Evolutionary conservation across 1,140 invertebrate species (phyloP).

Genomic region (Acromyrmex heyeri): DNA sequence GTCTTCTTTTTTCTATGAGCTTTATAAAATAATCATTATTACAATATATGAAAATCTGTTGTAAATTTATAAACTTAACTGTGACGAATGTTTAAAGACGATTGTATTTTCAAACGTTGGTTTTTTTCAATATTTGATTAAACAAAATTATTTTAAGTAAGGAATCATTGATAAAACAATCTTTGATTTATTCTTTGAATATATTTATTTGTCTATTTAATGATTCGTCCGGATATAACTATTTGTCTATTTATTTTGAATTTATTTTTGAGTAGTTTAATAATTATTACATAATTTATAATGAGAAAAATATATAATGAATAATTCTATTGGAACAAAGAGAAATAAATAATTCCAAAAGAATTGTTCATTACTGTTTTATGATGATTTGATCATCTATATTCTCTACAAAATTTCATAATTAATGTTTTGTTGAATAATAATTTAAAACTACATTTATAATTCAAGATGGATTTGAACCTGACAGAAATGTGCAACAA

Average conservation of each 20-base stretch:
- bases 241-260: background rate
- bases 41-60: background rate
- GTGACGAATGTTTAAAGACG: background rate
- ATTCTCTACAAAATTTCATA: background rate
- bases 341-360: background rate
- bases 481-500: conserved; percentile 4
- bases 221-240: background rate
- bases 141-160: background rate
- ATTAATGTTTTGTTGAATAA: conserved; percentile 23
- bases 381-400: background rate
- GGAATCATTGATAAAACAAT: background rate
- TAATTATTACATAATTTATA: background rate
- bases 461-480: background rate
- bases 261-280: background rate
- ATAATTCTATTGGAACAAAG: background rate
- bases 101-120: background rate
- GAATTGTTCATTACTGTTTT: background rate
- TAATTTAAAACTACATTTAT: conserved; percentile 3
- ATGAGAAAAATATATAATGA: background rate
- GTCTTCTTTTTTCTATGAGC: background rate
- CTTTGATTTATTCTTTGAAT: background rate
- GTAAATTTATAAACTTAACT: conserved; percentile 12
- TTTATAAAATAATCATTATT: background rate
- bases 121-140: conserved; percentile 16
- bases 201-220: background rate